Conservation (phyloP, 64 coral and sea anemone genomes). For the Actinia tenebrosa region DNA sequence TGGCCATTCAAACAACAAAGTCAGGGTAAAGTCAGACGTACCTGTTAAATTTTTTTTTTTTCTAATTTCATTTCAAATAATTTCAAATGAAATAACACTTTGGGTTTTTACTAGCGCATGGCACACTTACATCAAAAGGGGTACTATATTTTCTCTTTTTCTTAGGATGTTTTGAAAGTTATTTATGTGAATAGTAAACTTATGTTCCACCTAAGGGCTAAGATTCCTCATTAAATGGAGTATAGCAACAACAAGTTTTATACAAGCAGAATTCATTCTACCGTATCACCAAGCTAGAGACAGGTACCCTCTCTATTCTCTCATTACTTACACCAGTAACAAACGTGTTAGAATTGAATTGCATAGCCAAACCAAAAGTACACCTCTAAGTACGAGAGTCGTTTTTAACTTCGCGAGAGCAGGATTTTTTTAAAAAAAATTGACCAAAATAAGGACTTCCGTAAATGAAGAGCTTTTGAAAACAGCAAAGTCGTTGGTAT, state of each 20-base stretch:
- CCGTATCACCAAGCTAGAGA: not conserved
- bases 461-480: not conserved
- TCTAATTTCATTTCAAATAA: not conserved
- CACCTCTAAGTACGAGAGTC: not conserved
- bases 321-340: constrained; percentile 1
- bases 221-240: not conserved
- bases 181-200: not conserved
- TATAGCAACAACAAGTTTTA: not conserved
- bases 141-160: too few relatives aligned
- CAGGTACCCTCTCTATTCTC: not conserved
- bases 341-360: constrained; percentile 11
- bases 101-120: too few relatives aligned
- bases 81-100: too few relatives aligned
- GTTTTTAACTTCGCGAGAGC: not conserved
- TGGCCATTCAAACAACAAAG: not conserved
- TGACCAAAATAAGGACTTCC: not conserved
- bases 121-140: too few relatives aligned
- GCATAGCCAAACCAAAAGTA: constrained; percentile 7
- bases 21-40: not conserved
- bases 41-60: not conserved
- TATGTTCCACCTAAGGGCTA: too few relatives aligned
- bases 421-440: not conserved
- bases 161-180: not conserved
- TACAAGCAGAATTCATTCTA: not conserved
- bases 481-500: not conserved